These are phyloP conservation scores for Tolmerus cingulatus DNA, from an alignment of 2,888 invertebrate genomes.

Conservation along the genomic window DNA sequence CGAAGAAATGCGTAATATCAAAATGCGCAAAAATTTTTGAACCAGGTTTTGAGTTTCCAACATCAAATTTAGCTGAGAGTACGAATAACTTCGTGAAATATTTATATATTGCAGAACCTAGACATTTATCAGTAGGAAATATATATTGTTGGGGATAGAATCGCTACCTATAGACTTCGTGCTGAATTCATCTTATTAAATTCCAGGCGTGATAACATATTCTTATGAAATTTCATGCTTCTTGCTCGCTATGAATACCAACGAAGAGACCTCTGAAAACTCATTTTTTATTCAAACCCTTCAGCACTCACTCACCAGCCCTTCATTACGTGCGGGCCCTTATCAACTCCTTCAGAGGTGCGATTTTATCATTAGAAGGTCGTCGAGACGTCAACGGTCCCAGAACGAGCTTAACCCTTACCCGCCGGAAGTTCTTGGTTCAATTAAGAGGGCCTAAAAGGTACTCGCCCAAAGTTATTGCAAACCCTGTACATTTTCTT, in stretches of 20 bases:
- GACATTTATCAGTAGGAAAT: neutral
- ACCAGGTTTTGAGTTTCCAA: no score
- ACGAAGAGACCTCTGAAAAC: neutral
- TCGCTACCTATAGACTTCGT: neutral
- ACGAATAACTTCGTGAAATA: neutral
- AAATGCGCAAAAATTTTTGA: no score
- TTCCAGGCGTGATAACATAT: neutral
- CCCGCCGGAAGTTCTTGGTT: neutral
- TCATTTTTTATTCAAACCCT: slow-evolving; percentile 5
- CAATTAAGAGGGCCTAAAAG: slow-evolving; percentile 21
- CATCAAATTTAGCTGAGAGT: no score
- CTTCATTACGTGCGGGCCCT: neutral
- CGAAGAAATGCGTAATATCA: no score
- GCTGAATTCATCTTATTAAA: neutral
- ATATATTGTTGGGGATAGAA: neutral
- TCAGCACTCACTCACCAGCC: neutral
- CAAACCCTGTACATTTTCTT: neutral
- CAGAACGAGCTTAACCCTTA: neutral
- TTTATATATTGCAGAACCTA: neutral
- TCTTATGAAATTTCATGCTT: neutral
- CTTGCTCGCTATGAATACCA: neutral
- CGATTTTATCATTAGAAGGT: neutral
- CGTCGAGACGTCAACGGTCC: neutral
- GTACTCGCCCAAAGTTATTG: neutral
- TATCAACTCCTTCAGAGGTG: neutral